Evolutionary conservation across 2,113 vertebrate genomes (phyloP).

Genomic region (Neomonachus schauinslandi): DNA sequence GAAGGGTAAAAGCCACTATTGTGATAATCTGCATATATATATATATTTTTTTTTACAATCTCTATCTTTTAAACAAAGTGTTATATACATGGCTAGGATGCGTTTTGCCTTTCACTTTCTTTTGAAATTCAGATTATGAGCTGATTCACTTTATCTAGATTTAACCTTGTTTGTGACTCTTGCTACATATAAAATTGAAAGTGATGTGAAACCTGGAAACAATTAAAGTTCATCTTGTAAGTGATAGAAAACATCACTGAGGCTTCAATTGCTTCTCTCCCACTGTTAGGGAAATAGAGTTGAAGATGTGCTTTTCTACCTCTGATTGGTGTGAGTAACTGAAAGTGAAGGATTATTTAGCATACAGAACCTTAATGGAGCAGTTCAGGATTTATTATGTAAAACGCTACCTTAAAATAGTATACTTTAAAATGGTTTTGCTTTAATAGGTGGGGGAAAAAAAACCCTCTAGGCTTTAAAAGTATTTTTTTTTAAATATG

Average conservation of each 20-base stretch:
- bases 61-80: background rate
- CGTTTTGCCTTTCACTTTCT: background rate
- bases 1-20: background rate
- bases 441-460: background rate
- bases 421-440: constrained; percentile 35
- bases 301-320: constrained; percentile 5
- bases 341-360: constrained; percentile 63
- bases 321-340: constrained; percentile 42
- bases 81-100: background rate
- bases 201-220: constrained; percentile 53
- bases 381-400: constrained; percentile 64
- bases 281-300: constrained; percentile 67
- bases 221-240: constrained; percentile 62
- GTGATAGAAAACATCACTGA: constrained; percentile 37
- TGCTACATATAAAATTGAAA: constrained; percentile 28
- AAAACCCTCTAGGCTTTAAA: background rate
- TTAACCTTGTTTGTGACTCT: constrained; percentile 56
- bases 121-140: background rate
- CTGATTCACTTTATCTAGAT: constrained; percentile 15
- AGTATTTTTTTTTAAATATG: constrained; percentile 39
- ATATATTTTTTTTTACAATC: background rate
- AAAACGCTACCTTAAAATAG: constrained; percentile 39
- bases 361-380: constrained; percentile 59
- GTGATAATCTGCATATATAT: background rate
- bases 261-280: constrained; percentile 63